Evolutionary conservation across 2,797 vertebrate species (phyloP).

Genomic region (Apogon talboti): DNA sequence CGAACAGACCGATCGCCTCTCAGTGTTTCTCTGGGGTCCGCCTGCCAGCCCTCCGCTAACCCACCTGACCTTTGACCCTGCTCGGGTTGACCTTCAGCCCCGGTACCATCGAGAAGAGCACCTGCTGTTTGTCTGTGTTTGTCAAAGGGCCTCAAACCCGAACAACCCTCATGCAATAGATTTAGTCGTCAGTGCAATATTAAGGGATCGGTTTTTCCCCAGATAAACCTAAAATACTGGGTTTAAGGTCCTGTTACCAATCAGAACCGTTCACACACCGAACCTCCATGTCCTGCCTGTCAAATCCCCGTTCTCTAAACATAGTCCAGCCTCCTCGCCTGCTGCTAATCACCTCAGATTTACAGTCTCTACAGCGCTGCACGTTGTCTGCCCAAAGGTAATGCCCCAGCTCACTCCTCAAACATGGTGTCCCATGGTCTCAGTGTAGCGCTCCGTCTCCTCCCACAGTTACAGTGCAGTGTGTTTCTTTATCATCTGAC

Average conservation of each 20-base stretch:
- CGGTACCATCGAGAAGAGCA: constrained; percentile 66
- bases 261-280: constrained; percentile 16
- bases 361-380: constrained; percentile 23
- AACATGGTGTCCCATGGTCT: constrained; percentile 16
- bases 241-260: constrained; percentile 7
- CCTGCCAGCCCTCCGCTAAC: constrained; percentile 68
- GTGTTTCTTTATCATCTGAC: constrained; percentile 14
- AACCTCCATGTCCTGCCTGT: constrained; percentile 5
- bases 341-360: constrained; percentile 20
- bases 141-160: constrained; percentile 29
- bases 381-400: constrained; percentile 23
- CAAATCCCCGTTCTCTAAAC: constrained; percentile 41
- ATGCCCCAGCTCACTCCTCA: constrained; percentile 25
- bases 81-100: constrained; percentile 55
- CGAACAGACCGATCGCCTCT: constrained; percentile 74
- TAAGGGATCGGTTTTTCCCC: constrained; percentile 37
- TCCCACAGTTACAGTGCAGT: not conserved
- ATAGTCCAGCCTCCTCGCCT: constrained; percentile 31
- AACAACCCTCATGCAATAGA: constrained; percentile 28
- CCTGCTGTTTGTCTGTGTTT: constrained; percentile 72
- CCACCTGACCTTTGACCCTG: too few species aligned
- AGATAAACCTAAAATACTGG: not conserved
- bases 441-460: constrained; percentile 8
- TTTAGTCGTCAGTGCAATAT: constrained; percentile 30
- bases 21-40: constrained; percentile 84